phyloP scores from a whole-genome alignment of 1,140 invertebrate genomes.

The Drosophila setifemur region DNA sequence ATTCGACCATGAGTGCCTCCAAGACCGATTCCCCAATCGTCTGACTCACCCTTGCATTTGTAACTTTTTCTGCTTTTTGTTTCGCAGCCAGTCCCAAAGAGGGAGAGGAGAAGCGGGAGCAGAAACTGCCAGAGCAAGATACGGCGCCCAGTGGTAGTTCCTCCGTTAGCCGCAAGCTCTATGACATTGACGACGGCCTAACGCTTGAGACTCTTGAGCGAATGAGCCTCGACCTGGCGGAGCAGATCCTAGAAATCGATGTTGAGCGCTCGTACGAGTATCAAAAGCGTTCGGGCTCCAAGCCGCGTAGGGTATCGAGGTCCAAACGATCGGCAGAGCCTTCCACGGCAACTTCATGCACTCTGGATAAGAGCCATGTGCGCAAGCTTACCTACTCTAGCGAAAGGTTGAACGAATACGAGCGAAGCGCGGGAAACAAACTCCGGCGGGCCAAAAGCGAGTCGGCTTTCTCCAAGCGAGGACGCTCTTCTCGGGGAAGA shows the following conservation, averaged over 20 bases:
- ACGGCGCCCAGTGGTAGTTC: background rate
- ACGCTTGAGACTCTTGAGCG: constrained; percentile 53
- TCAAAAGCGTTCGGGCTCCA: constrained; percentile 58
- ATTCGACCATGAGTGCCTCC: constrained; percentile 1
- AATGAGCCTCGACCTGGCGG: constrained; percentile 46
- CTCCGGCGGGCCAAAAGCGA: constrained; percentile 38
- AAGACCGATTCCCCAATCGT: background rate
- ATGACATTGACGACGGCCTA: constrained; percentile 29
- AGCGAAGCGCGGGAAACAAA: background rate
- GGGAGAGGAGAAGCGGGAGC: background rate
- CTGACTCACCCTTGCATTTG: constrained; percentile 28
- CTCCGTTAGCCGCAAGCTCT: constrained; percentile 4
- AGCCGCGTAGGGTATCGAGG: constrained; percentile 36
- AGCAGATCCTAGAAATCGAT: constrained; percentile 57
- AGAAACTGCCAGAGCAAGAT: background rate
- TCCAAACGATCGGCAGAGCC: constrained; percentile 25
- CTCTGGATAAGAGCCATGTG: constrained; percentile 19
- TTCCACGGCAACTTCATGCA: background rate
- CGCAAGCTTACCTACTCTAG: constrained; percentile 65
- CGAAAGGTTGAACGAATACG: constrained; percentile 31
- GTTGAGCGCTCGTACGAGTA: constrained; percentile 52
- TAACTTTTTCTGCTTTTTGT: constrained; percentile 44
- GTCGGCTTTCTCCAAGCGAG: constrained; percentile 10
- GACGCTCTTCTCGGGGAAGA: background rate
- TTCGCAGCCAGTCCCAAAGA: constrained; percentile 47